Percentiles rank a stretch among this genome's conserved stretches.
Evolutionary conservation across 2,113 vertebrate genomes (phyloP).

Genomic region (Zootoca vivipara): DNA sequence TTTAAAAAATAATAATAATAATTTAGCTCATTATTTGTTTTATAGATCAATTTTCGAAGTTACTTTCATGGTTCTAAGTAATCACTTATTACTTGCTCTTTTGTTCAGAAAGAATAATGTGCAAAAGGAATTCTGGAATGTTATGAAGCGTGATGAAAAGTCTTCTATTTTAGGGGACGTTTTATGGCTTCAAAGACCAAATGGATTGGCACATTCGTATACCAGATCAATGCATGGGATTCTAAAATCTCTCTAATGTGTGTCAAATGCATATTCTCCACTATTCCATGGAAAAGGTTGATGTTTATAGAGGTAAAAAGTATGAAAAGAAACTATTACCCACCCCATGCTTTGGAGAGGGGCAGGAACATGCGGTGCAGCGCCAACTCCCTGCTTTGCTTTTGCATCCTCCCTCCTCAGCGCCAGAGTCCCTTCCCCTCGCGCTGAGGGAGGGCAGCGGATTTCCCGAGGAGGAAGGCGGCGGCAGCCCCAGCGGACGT

Average conservation of each 20-base stretch:
- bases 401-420: too few species aligned
- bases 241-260: neutral
- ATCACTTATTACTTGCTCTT: neutral
- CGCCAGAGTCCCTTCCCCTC: too few species aligned
- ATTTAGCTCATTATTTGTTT: conserved; percentile 19
- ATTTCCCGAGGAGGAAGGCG: too few species aligned
- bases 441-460: too few species aligned
- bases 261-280: neutral
- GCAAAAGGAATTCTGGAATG: neutral
- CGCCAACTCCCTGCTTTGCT: too few species aligned
- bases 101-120: neutral
- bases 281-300: neutral
- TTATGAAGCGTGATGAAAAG: rapidly evolving
- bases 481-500: too few species aligned
- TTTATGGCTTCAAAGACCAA: neutral
- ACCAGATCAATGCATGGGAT: neutral
- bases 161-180: neutral
- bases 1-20: conserved; percentile 20
- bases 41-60: neutral
- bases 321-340: neutral
- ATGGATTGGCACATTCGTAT: neutral
- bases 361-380: too few species aligned
- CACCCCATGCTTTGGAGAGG: too few species aligned
- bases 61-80: conserved; percentile 5
- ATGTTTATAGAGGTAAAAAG: neutral